Conservation (phyloP, 2,888 invertebrate genomes). For the Trissonchulus latispiculum region DNA sequence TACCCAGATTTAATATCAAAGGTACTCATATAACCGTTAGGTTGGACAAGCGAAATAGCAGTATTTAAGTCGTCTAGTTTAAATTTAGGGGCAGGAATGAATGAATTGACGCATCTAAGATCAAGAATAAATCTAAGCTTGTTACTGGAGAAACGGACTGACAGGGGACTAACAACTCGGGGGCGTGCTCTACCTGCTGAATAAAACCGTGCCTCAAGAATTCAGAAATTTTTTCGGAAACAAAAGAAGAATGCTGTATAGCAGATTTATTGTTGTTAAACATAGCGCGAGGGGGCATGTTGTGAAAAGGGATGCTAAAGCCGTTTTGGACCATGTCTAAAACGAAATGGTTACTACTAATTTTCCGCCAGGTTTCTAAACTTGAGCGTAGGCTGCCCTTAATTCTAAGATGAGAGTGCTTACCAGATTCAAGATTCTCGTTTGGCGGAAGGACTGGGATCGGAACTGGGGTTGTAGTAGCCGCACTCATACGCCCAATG, state of each 20-base stretch:
- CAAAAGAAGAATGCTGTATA: neutral
- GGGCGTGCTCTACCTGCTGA: neutral
- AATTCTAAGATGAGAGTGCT: neutral
- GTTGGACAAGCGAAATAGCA: neutral
- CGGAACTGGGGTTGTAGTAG: neutral
- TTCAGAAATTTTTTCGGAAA: neutral
- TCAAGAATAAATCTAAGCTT: neutral
- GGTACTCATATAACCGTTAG: neutral
- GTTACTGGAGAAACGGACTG: neutral
- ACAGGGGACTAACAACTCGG: constrained; percentile 1
- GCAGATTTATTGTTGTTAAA: constrained; percentile 3
- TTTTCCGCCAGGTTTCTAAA: neutral
- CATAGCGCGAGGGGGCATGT: neutral
- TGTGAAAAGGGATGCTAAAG: neutral
- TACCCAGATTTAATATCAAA: constrained; percentile 10
- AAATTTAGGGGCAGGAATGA: neutral
- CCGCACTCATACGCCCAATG: neutral
- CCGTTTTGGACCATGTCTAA: constrained; percentile 1
- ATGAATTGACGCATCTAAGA: neutral
- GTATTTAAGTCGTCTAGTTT: neutral
- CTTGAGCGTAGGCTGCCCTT: neutral
- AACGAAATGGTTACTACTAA: neutral
- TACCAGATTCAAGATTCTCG: neutral
- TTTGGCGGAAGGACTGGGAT: neutral
- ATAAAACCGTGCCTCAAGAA: neutral